These are phyloP conservation scores for Amphiprion clarkii DNA, from an alignment of 2,797 vertebrate species.

Conservation along the genomic window DNA sequence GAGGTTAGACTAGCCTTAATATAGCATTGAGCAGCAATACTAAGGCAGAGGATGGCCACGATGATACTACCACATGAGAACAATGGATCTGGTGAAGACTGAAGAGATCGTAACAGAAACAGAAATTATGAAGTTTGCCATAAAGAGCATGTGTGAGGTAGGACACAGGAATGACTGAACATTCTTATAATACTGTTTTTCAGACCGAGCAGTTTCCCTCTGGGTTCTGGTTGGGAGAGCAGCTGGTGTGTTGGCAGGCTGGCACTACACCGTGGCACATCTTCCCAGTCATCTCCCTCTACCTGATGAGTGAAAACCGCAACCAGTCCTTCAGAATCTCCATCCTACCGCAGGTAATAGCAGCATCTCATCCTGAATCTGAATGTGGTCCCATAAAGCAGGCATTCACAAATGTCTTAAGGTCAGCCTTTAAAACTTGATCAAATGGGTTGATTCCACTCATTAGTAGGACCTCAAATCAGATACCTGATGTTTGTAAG, in stretches of 20 bases:
- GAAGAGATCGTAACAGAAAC: too few relatives aligned
- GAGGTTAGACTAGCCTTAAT: too few relatives aligned
- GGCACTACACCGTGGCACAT: slow-evolving; percentile 98
- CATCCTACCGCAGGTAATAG: slow-evolving; percentile 94
- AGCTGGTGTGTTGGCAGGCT: slow-evolving; percentile 98
- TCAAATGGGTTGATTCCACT: too few relatives aligned
- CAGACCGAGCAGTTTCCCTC: slow-evolving; percentile 98
- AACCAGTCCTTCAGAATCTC: slow-evolving; percentile 99
- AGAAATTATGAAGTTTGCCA: too few relatives aligned
- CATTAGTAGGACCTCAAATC: too few relatives aligned
- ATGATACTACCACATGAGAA: too few relatives aligned
- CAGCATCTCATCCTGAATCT: neutral
- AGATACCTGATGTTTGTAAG: too few relatives aligned
- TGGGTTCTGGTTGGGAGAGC: slow-evolving; percentile 97
- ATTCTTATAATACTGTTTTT: slow-evolving; percentile 27
- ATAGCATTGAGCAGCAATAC: too few relatives aligned
- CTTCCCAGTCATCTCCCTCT: slow-evolving; percentile 96
- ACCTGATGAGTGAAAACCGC: slow-evolving; percentile 96
- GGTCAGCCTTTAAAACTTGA: too few relatives aligned
- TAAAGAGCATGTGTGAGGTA: neutral
- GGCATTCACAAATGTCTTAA: neutral
- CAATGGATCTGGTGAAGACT: too few relatives aligned
- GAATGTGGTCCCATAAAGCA: neutral
- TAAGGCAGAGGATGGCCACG: too few relatives aligned
- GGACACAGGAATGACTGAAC: slow-evolving; percentile 6